Conservation (phyloP, 2,888 invertebrate species). For the Calameuta idolon region DNA sequence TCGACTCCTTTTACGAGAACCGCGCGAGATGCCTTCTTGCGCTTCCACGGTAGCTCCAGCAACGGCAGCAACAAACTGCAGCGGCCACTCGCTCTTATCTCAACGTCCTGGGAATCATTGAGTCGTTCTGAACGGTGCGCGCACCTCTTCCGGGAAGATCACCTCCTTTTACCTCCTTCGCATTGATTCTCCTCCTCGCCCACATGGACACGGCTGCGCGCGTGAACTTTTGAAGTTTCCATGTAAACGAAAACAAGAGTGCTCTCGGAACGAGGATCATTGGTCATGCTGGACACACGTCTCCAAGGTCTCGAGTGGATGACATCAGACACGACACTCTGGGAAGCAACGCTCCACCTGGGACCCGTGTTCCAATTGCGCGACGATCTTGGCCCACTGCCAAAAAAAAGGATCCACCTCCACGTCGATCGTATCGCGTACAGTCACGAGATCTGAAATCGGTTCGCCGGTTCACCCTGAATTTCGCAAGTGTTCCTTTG, state of each 20-base stretch:
- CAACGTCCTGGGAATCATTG: not conserved
- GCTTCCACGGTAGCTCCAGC: not conserved
- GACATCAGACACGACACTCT: constrained; percentile 11
- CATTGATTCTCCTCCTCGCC: not conserved
- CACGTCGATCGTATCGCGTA: not conserved
- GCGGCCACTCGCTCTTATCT: not conserved
- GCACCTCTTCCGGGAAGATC: not conserved
- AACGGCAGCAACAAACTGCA: not conserved
- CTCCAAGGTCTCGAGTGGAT: constrained; percentile 39
- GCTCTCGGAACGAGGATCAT: constrained; percentile 24
- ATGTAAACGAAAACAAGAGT: constrained; percentile 54
- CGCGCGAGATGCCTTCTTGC: not conserved
- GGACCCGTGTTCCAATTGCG: constrained; percentile 20
- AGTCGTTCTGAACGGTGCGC: not conserved
- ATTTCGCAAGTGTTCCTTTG: not conserved
- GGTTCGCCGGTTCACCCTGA: not conserved
- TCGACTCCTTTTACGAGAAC: not conserved
- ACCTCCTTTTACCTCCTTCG: not conserved
- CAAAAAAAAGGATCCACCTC: constrained; percentile 27
- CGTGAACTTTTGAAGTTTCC: constrained; percentile 19
- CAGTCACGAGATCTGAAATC: not conserved
- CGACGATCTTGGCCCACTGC: constrained; percentile 32
- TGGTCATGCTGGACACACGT: constrained; percentile 42
- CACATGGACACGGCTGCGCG: not conserved
- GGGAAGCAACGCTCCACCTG: not conserved